These are phyloP conservation scores for Sebastes trivittatus DNA, from an alignment of 2,797 vertebrate genomes.

Conservation along the genomic window DNA sequence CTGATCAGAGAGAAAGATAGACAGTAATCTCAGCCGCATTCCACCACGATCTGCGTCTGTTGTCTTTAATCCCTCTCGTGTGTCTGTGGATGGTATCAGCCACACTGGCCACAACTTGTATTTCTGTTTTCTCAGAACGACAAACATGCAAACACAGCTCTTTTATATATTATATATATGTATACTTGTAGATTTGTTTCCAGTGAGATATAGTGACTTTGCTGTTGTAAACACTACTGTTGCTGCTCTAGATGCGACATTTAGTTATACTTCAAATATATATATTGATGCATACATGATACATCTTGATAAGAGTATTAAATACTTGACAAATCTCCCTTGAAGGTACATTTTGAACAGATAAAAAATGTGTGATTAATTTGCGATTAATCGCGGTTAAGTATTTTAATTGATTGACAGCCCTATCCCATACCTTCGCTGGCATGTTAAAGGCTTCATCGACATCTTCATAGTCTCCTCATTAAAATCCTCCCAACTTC, in stretches of 20 bases:
- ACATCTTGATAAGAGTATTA: no score
- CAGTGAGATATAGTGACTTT: no score
- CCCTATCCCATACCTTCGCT: not conserved
- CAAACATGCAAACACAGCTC: not conserved
- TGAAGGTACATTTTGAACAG: no score
- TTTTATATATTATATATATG: not conserved
- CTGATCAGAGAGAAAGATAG: conserved; percentile 61
- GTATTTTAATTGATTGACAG: no score
- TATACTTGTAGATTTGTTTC: not conserved
- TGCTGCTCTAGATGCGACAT: no score
- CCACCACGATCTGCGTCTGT: conserved; percentile 41
- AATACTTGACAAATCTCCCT: no score
- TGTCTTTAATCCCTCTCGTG: conserved; percentile 12
- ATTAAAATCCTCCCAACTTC: conserved; percentile 6
- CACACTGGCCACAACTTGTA: conserved; percentile 6
- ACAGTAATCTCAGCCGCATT: conserved; percentile 53
- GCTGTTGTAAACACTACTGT: no score
- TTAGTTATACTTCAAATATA: no score
- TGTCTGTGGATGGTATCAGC: conserved; percentile 45
- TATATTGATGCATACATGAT: no score
- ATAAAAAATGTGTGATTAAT: no score
- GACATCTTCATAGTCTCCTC: not conserved
- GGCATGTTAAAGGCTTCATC: not conserved
- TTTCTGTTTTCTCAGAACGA: not conserved
- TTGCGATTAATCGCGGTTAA: no score